These are phyloP conservation scores for Cremastobaeus sp. DNA, from an alignment of 2,888 invertebrate genomes.

Conservation along the genomic window DNA sequence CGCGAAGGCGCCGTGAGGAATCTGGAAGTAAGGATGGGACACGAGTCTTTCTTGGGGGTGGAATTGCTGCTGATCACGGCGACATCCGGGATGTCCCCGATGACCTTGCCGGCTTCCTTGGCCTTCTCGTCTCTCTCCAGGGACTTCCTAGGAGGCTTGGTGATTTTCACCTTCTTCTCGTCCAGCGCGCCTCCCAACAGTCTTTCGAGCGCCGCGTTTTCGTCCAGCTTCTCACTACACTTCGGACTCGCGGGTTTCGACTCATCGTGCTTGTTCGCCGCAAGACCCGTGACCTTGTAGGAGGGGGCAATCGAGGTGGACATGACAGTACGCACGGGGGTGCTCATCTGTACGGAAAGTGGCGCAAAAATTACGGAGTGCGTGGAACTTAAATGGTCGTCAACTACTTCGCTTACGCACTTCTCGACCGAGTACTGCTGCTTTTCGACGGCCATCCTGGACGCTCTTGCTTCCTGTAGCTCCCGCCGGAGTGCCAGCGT, in stretches of 20 bases:
- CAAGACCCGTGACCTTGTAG: constrained; percentile 40
- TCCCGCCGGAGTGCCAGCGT: constrained; percentile 74
- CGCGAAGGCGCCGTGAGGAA: constrained; percentile 74
- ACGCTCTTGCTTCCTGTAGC: constrained; percentile 75
- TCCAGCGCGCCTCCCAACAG: constrained; percentile 15
- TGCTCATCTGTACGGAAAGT: constrained; percentile 72
- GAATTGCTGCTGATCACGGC: constrained; percentile 69
- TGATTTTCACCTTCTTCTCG: constrained; percentile 35
- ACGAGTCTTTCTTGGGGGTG: constrained; percentile 70
- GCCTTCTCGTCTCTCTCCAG: constrained; percentile 22
- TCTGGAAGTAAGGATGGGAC: constrained; percentile 74
- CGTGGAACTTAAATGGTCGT: constrained; percentile 62
- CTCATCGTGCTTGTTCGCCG: no score
- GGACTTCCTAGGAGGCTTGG: constrained; percentile 47
- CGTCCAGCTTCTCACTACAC: background rate
- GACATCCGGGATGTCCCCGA: constrained; percentile 72
- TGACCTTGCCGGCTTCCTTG: constrained; percentile 49
- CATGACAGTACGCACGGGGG: constrained; percentile 74
- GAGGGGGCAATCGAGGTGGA: constrained; percentile 60
- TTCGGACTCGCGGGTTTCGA: background rate
- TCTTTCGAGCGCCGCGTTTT: constrained; percentile 3
- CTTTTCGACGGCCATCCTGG: constrained; percentile 70
- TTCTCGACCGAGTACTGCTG: constrained; percentile 69
- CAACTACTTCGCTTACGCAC: constrained; percentile 74
- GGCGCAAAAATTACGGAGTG: constrained; percentile 70